Evolutionary conservation across 1,140 invertebrate genomes (phyloP), one percentile per base, ranked within the genome.

Genomic region (Euwallacea fornicatus): DNA sequence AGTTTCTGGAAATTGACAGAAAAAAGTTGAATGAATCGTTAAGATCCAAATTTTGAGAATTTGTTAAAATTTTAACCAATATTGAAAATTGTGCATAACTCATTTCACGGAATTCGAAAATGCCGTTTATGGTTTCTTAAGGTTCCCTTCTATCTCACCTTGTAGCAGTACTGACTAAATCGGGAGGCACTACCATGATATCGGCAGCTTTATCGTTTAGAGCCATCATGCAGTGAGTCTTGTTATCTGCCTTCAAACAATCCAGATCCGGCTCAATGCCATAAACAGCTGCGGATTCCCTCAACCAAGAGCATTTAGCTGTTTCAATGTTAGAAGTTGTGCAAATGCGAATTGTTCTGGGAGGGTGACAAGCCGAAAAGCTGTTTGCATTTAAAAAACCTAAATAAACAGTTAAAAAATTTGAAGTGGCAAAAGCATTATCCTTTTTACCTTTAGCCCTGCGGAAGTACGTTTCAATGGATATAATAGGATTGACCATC

Each of bases 251-350:
- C 62, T 86, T 81, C 0, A 87, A 76, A 73, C 93, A 95, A 46
- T 88, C 86, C 9, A 94, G 82, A n/a, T 86, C 84, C 0, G 92
- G 92, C 68, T 89, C 85, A 0, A 94, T 82, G 0, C 91, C 90
- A 75, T 90, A 88, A 0, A 90, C 88, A 3, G 86, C 82, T 0
- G 89, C 86, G 0, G 88, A 88, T 76, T 91, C 88, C 72, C 86
- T 85, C 74, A 94, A 76, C 88, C 89, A 91, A 8, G 87, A 84
- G 76, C 93, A 95, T 76, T 94, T 94, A 42, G 86, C 84, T 43
- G 86, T 85, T 69, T 90, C 89, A 0, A 89, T 77, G 46, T 88
- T 84, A 0, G 88, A 88, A 0, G 85, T 85, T 0, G 89, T 89
- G 74, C 90, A 92, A 53, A 90, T 82, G 67, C 76, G 42, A 44